Evolutionary conservation across 2,113 vertebrate species (phyloP).

Genomic region (Eclectus roratus): DNA sequence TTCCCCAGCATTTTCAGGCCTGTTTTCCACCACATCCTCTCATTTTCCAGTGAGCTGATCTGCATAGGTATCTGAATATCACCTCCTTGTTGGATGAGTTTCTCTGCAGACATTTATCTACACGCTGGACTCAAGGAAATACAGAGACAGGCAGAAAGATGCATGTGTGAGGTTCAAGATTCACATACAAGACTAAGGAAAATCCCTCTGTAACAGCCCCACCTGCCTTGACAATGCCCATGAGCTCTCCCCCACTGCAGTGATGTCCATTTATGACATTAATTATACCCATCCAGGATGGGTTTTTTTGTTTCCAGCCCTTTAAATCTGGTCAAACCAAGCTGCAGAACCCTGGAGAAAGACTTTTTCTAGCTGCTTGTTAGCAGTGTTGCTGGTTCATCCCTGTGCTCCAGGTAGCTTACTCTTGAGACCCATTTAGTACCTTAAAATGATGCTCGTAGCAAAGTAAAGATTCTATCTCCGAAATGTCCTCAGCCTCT

Average conservation of each 20-base stretch:
- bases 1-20: neutral
- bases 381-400: neutral
- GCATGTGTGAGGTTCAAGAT: neutral
- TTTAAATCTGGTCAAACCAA: neutral
- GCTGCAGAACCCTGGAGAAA: neutral
- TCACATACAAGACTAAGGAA: neutral
- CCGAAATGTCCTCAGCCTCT: neutral
- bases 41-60: neutral
- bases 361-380: neutral
- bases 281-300: neutral
- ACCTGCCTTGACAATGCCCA: neutral
- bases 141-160: neutral
- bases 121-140: neutral
- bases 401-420: neutral
- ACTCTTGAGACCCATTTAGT: neutral
- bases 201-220: neutral
- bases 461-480: neutral
- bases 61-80: rapidly evolving
- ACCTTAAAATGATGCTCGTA: neutral
- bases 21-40: neutral
- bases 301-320: neutral
- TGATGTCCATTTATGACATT: neutral
- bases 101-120: neutral
- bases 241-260: neutral
- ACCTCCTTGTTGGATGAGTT: neutral